Evolutionary conservation across 1,140 invertebrate species (phyloP), one percentile per base, ranked within the genome.

Genomic region (Neelides sp.): DNA sequence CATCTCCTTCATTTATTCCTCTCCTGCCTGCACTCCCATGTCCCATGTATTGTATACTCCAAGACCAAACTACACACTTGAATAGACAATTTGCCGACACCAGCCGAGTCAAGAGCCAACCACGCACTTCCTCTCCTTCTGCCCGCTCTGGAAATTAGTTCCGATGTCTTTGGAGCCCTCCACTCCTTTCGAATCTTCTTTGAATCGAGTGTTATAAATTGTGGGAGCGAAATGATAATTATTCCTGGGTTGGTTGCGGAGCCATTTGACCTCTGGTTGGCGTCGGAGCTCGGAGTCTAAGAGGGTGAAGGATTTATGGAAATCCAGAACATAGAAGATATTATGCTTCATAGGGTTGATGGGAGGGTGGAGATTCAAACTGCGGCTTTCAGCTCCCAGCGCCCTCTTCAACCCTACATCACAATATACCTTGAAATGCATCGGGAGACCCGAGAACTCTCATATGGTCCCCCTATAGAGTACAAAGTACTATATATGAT

Each of bases 281-380:
- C 7, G n/a, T 32, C n/a, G n/a, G 7, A 32, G n/a, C 28, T 32
- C 28, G 10, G 12, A 17, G 4, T 22, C 27, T 7, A 0, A 34
- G 20, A 47, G 45, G 45, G 45, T 27, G 43, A 46, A 46, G 43
- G 43, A 46, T 46, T 46, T 46, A 46, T 46, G 43, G 45, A 47
- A 47, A 47, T 35, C 17, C n/a, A 22, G n/a, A 35, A 36, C 20
- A 22, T 17, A 32, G 30, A n/a, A n/a, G n/a, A n/a, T n/a, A n/a
- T n/a, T n/a, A n/a, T n/a, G n/a, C n/a, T n/a, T n/a, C n/a, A n/a
- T n/a, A n/a, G n/a, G 30, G 8, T 32, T 32, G 8, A 8, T 32
- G 30, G 37, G 45, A 47, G 45, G 45, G 37, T 47, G 45, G n/a
- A n/a, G n/a, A n/a, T n/a, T n/a, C n/a, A n/a, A n/a, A n/a, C n/a